Evolutionary conservation across 1,140 invertebrate species (phyloP), one percentile per base, ranked within the genome.

Genomic region (Holcopasites calliopsidis): DNA sequence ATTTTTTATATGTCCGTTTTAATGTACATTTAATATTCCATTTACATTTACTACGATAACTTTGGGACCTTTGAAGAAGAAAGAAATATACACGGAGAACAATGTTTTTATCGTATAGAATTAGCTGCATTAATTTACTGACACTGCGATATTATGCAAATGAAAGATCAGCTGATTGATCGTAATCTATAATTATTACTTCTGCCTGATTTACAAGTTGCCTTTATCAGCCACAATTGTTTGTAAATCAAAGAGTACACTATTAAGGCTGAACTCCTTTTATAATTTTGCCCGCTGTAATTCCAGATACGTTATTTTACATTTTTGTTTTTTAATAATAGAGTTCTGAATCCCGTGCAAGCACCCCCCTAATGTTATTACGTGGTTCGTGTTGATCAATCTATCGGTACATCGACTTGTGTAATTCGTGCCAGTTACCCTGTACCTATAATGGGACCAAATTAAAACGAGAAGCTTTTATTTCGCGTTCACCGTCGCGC

Each of bases 371-470:
- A n/a, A n/a, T n/a, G n/a, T n/a, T n/a, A n/a, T n/a, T n/a, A n/a
- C n/a, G 11, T 68, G 68, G 61, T 44, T 78, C 73, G 42, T 50
- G 64, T 83, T 79, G 61, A 77, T 78, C 71, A 73, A 82, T 78
- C 74, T 49, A 84, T 76, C 82, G 74, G 79, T 83, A 73, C 73
- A 84, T 75, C 60, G 71, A 77, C 73, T 82, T 52, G 70, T 62
- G 73, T 76, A 79, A 86, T 77, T 72, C 71, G 73, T 79, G 69
- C 62, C 75, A 64, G 84, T 82, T 85, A 89, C 87, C 88, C 85
- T 90, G 86, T 89, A 90, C 84, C 85, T 90, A 88, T 81, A 69
- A 88, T 88, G 90, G 90, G 90, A 91, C 90, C 90, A 91, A 91
- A 85, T 85, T 77, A 66, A 77, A 78, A 71, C 38, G 65, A 72